Conservation (phyloP, 1,140 invertebrate genomes). For the Drosophila sp. region DNA sequence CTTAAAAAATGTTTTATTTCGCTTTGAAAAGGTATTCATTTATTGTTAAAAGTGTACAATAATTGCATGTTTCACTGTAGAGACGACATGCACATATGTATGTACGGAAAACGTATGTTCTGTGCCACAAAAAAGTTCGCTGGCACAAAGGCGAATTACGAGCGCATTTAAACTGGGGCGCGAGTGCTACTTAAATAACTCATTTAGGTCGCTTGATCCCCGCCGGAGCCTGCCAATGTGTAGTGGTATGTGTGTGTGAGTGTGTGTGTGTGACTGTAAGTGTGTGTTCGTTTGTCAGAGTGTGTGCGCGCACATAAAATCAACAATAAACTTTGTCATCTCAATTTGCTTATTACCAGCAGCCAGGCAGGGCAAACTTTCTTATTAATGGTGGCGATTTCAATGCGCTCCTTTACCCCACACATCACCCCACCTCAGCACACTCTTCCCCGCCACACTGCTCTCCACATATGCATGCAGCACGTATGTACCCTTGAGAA, state of each 20-base stretch:
- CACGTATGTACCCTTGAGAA: no score
- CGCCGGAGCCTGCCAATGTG: slow-evolving; percentile 40
- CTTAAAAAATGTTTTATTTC: background rate
- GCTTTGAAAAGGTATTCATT: background rate
- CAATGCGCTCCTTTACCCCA: slow-evolving; percentile 39
- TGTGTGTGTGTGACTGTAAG: slow-evolving; percentile 14
- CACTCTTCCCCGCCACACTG: background rate
- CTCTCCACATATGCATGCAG: slow-evolving; percentile 10
- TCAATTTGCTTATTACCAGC: slow-evolving; percentile 83
- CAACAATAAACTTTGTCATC: slow-evolving; percentile 82
- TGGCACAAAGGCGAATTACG: slow-evolving; percentile 81
- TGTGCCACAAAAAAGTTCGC: slow-evolving; percentile 71
- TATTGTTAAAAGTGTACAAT: slow-evolving; percentile 7
- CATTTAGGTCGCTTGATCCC: slow-evolving; percentile 72
- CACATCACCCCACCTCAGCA: background rate
- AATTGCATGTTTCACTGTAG: slow-evolving; percentile 19
- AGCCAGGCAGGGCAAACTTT: slow-evolving; percentile 61
- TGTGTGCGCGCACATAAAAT: slow-evolving; percentile 63
- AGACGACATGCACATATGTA: slow-evolving; percentile 12
- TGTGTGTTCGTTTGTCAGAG: slow-evolving; percentile 7
- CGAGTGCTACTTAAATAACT: slow-evolving; percentile 82
- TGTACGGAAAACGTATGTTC: slow-evolving; percentile 23
- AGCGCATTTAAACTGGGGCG: slow-evolving; percentile 81
- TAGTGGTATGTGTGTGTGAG: slow-evolving; percentile 11
- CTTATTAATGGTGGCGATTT: slow-evolving; percentile 81